These are phyloP conservation scores for Nemopilema nomurai DNA, from an alignment of 30 jellyfish, hydroid and myxozoan species.

Conservation along the genomic window DNA sequence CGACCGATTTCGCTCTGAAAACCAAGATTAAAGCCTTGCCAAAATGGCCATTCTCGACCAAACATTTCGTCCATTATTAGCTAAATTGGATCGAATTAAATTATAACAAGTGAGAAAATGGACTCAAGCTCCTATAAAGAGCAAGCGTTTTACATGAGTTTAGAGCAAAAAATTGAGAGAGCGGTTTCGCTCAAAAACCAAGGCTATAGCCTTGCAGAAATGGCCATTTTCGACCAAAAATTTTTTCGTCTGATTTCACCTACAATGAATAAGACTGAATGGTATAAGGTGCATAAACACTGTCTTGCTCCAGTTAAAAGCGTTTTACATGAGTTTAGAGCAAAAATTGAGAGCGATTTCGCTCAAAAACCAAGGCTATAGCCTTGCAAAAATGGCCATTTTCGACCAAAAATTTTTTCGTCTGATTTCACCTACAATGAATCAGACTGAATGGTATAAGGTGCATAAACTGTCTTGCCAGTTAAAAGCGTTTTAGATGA, in stretches of 20 bases:
- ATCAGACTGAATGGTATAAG: background rate
- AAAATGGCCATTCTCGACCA: too few species aligned
- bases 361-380: background rate
- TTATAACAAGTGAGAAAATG: too few species aligned
- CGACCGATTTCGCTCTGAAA: too few species aligned
- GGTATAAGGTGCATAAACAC: background rate
- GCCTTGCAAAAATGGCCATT: background rate
- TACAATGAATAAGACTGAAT: background rate
- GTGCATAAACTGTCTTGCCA: background rate
- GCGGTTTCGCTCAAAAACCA: too few species aligned
- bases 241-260: background rate
- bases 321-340: background rate
- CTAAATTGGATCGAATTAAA: too few species aligned
- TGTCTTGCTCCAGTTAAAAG: background rate
- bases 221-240: too few species aligned
- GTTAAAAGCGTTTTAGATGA: background rate
- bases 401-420: background rate
- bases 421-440: background rate
- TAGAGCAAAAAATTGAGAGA: too few species aligned
- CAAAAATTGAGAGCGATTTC: background rate
- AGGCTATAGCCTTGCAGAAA: too few species aligned
- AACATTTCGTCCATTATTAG: too few species aligned
- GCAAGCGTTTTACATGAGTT: too few species aligned
- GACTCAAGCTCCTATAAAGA: too few species aligned
- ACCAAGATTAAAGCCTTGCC: too few species aligned